These are phyloP conservation scores for Dorcus hopei DNA, from an alignment of 2,888 invertebrate genomes.

Conservation along the genomic window DNA sequence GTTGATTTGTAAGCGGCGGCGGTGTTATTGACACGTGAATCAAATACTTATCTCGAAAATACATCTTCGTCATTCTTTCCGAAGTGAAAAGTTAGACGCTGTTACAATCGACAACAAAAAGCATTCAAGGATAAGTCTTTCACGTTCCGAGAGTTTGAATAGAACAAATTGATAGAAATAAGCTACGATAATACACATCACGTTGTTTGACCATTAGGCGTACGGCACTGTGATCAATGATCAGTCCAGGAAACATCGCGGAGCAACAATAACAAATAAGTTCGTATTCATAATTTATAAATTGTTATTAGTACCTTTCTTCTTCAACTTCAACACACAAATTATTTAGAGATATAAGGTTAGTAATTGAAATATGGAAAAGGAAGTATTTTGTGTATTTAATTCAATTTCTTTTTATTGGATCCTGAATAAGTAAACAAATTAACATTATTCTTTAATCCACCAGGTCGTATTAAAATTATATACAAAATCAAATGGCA, in stretches of 20 bases:
- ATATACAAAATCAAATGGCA: neutral
- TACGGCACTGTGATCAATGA: neutral
- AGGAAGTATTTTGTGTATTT: too few species aligned
- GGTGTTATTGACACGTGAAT: conserved; percentile 2
- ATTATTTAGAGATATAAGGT: too few species aligned
- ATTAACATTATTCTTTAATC: neutral
- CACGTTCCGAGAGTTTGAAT: neutral
- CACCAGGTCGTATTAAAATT: conserved; percentile 9
- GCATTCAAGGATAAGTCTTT: neutral
- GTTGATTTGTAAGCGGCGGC: neutral
- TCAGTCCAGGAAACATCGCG: neutral
- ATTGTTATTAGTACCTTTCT: neutral
- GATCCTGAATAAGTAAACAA: too few species aligned
- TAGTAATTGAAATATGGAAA: too few species aligned
- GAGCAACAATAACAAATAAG: neutral
- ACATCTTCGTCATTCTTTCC: neutral
- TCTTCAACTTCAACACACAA: neutral
- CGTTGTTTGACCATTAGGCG: neutral
- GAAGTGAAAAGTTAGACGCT: neutral
- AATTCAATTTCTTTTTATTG: too few species aligned
- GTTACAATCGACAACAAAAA: neutral
- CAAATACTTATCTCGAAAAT: neutral
- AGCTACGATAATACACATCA: neutral
- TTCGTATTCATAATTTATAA: neutral
- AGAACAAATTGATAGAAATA: conserved; percentile 2